Percentiles rank a stretch among this genome's conserved stretches.
Evolutionary conservation across 2,888 invertebrate species (phyloP).

Genomic region (Pristionchus arcanus): DNA sequence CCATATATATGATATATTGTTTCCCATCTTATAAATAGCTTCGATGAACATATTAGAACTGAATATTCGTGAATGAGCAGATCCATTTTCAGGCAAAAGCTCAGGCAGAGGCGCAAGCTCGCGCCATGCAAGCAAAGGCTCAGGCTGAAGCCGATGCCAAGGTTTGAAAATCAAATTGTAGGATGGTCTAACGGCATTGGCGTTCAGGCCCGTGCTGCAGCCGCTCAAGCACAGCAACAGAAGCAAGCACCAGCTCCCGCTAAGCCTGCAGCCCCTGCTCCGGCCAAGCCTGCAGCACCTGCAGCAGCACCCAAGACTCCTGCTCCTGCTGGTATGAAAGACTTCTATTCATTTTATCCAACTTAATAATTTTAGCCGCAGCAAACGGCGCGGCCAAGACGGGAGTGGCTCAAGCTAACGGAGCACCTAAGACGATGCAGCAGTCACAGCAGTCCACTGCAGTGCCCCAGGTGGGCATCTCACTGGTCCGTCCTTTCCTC

Average conservation of each 20-base stretch:
- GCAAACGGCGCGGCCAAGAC: conserved; percentile 15
- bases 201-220: conserved; percentile 36
- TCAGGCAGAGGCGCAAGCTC: conserved; percentile 49
- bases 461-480: conserved; percentile 40
- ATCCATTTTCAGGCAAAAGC: conserved; percentile 21
- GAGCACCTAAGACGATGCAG: conserved; percentile 32
- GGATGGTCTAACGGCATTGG: background rate
- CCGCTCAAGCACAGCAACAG: background rate
- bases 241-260: background rate
- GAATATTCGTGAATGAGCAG: background rate
- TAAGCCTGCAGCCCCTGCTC: background rate
- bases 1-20: too few species aligned
- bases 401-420: conserved; percentile 15
- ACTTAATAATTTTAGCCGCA: background rate
- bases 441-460: background rate
- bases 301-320: background rate
- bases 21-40: too few species aligned
- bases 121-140: conserved; percentile 44
- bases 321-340: background rate
- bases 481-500: conserved; percentile 22
- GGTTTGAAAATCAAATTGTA: background rate
- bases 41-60: too few species aligned
- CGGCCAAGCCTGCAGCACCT: background rate
- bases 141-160: conserved; percentile 49
- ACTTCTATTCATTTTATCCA: too few species aligned